Evolutionary conservation across 2,888 invertebrate species (phyloP).

Genomic region (Eulithis prunata): DNA sequence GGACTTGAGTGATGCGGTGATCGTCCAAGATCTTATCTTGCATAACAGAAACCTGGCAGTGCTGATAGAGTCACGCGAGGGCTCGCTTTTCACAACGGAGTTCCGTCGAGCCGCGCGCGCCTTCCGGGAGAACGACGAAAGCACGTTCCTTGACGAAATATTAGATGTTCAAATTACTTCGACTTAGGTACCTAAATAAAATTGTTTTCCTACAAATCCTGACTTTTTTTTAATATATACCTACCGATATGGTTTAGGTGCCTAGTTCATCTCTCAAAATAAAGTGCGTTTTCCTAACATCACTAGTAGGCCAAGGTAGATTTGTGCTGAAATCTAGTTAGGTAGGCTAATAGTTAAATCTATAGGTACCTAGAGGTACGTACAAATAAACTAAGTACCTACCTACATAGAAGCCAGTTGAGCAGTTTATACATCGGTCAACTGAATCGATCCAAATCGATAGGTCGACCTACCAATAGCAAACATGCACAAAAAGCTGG

Average conservation of each 20-base stretch:
- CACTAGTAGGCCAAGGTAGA: too few relatives aligned
- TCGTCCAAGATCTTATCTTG: conserved; percentile 14
- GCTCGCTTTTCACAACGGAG: conserved; percentile 5
- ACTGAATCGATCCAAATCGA: too few relatives aligned
- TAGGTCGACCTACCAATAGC: too few relatives aligned
- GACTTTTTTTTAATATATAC: neutral
- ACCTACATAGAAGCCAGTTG: too few relatives aligned
- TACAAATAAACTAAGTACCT: too few relatives aligned
- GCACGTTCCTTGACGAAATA: conserved; percentile 11
- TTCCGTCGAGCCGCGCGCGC: neutral
- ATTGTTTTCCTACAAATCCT: neutral
- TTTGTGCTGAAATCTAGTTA: too few relatives aligned
- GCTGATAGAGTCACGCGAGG: neutral
- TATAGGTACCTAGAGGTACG: too few relatives aligned
- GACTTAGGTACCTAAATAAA: conserved; percentile 1
- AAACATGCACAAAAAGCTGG: too few relatives aligned
- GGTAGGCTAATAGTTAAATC: too few relatives aligned
- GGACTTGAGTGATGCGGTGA: conserved; percentile 1
- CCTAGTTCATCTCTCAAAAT: neutral
- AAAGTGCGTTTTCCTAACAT: too few relatives aligned
- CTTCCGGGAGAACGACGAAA: neutral
- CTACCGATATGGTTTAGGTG: neutral
- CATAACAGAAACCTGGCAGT: conserved; percentile 18
- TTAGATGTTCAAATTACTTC: conserved; percentile 7
- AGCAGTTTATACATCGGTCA: too few relatives aligned